These are phyloP conservation scores for Tonatia bakeri DNA, from an alignment of 2,113 vertebrate species.

Conservation along the genomic window DNA sequence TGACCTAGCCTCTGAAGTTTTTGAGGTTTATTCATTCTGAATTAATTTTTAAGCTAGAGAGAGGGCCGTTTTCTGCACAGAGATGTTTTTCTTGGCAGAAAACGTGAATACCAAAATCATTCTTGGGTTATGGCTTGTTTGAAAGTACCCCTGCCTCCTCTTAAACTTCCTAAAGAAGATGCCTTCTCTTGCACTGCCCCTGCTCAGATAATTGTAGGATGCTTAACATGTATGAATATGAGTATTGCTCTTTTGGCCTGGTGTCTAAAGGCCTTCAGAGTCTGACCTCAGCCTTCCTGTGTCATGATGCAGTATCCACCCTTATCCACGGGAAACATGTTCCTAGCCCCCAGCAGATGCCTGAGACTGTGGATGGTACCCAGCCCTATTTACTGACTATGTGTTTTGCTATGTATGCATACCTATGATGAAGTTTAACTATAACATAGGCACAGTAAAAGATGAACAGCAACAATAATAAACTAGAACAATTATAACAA, in stretches of 20 bases:
- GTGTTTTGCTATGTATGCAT: too few species aligned
- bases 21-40: constrained; percentile 45
- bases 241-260: neutral
- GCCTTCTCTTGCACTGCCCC: neutral
- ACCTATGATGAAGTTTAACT: neutral
- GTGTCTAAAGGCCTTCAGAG: neutral
- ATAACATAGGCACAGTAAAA: neutral
- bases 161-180: neutral
- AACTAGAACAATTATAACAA: neutral
- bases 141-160: neutral
- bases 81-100: constrained; percentile 43
- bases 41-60: constrained; percentile 50
- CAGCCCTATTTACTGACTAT: neutral
- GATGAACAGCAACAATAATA: neutral
- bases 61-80: constrained; percentile 6
- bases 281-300: neutral
- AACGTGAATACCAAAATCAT: constrained; percentile 38
- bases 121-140: neutral
- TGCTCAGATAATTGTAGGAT: neutral
- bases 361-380: neutral
- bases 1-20: constrained; percentile 37
- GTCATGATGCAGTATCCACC: too few species aligned
- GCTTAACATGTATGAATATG: neutral
- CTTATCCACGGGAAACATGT: neutral
- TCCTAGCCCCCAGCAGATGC: neutral